A percentile compares a stretch with the other conserved stretches of the same genome.
Conservation (phyloP, 37 sponge, comb jelly and placozoan genomes). For the Lycopodina hypogea region DNA sequence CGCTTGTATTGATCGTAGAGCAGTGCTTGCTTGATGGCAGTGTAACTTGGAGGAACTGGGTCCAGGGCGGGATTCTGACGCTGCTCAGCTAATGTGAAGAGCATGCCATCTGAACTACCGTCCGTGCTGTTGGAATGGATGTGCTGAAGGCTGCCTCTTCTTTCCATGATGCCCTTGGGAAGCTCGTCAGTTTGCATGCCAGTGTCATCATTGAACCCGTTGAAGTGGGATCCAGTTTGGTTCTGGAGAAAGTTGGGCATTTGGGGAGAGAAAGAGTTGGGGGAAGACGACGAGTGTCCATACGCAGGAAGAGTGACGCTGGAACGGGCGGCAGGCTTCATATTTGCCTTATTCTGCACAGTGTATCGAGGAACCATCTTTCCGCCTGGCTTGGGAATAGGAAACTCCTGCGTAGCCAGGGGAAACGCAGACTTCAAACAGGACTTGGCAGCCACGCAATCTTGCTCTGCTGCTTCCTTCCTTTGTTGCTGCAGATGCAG, state of each 20-base stretch:
- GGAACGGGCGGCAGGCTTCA: neutral
- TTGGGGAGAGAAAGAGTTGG: neutral
- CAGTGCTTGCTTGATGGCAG: slow-evolving; percentile 40
- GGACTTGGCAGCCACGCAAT: neutral
- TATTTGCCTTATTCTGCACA: neutral
- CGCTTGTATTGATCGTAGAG: slow-evolving; percentile 29
- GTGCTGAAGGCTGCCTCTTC: slow-evolving; percentile 15
- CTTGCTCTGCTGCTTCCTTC: no score
- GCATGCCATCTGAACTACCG: neutral
- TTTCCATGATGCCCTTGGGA: neutral
- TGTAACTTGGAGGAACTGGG: slow-evolving; percentile 9
- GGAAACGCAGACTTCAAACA: neutral
- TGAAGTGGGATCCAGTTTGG: neutral
- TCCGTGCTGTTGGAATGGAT: neutral
- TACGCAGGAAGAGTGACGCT: neutral
- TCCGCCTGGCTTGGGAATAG: neutral
- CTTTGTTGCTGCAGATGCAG: no score
- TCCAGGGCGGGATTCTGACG: slow-evolving; percentile 3
- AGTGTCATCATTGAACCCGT: slow-evolving; percentile 4
- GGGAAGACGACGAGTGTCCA: neutral
- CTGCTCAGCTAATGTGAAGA: slow-evolving; percentile 18
- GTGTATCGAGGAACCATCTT: slow-evolving; percentile 35
- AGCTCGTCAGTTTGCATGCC: neutral
- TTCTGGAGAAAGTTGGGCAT: neutral
- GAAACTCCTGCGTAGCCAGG: slow-evolving; percentile 1